phyloP scores from a whole-genome alignment of 2,797 vertebrate genomes.

The Pteronotus mesoamericanus region DNA sequence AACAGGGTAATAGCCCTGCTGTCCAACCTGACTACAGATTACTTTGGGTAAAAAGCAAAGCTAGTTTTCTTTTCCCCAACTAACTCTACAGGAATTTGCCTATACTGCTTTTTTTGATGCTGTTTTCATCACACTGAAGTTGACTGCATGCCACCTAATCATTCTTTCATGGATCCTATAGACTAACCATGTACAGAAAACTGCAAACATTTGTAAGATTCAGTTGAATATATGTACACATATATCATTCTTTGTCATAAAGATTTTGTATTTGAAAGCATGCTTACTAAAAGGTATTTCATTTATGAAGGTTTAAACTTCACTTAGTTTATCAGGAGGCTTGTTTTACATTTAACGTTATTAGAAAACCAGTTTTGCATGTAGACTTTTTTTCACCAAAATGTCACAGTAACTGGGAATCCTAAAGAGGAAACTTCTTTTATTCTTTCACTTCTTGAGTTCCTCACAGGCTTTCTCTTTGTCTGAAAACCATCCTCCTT shows the following conservation, averaged over 20 bases:
- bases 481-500: background rate
- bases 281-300: background rate
- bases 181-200: background rate
- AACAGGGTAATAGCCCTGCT: conserved; percentile 16
- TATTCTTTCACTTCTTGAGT: background rate
- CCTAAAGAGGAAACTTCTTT: background rate
- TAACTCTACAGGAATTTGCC: background rate
- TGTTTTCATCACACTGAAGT: background rate
- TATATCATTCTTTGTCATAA: background rate
- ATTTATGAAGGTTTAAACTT: conserved; percentile 15
- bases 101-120: background rate
- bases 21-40: conserved; percentile 21
- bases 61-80: background rate
- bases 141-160: background rate
- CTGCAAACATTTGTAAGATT: background rate
- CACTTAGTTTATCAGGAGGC: background rate
- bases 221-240: background rate
- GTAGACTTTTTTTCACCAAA: background rate
- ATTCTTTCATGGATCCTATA: background rate
- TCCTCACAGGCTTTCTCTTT: background rate
- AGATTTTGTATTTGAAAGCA: conserved; percentile 19
- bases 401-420: background rate
- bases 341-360: conserved; percentile 22
- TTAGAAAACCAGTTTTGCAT: conserved; percentile 12
- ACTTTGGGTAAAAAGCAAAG: conserved; percentile 14